Evolutionary conservation across 2,797 vertebrate species (phyloP).

Genomic region (Hemibagrus guttatus): DNA sequence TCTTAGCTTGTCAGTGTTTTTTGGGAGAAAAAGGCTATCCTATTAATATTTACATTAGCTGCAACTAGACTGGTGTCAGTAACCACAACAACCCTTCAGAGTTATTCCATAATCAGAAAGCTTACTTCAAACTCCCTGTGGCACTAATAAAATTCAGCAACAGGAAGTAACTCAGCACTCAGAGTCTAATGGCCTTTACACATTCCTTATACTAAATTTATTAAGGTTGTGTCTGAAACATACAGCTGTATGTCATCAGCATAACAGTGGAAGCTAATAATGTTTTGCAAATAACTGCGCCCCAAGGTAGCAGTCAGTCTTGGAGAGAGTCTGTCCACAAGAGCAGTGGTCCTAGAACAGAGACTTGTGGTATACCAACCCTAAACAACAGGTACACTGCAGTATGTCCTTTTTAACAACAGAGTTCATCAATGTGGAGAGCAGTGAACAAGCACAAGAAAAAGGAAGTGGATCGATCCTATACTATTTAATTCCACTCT

Average conservation of each 20-base stretch:
- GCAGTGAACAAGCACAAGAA: neutral
- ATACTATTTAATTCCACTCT: neutral
- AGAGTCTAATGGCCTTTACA: neutral
- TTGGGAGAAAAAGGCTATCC: neutral
- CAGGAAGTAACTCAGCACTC: neutral
- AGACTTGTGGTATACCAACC: neutral
- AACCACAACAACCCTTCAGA: neutral
- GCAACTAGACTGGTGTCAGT: neutral
- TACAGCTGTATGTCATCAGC: constrained; percentile 2
- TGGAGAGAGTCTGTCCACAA: neutral
- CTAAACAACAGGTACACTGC: too few species aligned
- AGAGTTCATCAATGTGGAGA: neutral
- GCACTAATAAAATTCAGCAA: constrained; percentile 10
- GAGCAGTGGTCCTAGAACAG: neutral
- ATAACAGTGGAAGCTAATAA: neutral
- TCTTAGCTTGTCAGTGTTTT: neutral
- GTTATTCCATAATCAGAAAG: neutral
- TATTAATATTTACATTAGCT: neutral
- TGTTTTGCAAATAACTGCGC: neutral
- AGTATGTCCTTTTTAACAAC: neutral
- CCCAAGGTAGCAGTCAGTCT: neutral
- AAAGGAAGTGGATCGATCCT: neutral
- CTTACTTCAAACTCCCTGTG: neutral
- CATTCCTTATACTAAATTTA: neutral
- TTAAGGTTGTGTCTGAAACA: neutral